These are phyloP conservation scores for Falco berigora DNA, from an alignment of 2,797 vertebrate species.

Conservation along the genomic window DNA sequence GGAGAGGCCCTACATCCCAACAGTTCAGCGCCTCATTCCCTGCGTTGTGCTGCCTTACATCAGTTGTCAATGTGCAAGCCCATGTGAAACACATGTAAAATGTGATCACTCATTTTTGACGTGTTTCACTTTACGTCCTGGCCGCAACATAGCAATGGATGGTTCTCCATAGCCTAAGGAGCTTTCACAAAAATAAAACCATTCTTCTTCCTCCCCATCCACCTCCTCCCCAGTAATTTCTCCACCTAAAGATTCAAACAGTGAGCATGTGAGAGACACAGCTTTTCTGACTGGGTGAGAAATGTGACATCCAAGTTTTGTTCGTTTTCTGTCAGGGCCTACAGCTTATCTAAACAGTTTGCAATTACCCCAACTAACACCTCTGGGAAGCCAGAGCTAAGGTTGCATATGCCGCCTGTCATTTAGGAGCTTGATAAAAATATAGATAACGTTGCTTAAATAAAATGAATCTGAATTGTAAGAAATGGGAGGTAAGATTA, in stretches of 20 bases:
- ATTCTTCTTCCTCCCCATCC: not conserved
- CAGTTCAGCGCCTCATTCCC: not conserved
- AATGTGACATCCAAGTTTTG: not conserved
- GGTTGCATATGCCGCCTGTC: not conserved
- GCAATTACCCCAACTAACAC: not conserved
- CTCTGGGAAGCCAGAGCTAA: constrained; percentile 19
- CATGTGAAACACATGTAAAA: not conserved
- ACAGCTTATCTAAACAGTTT: not conserved
- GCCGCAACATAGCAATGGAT: not conserved
- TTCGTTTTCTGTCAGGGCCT: not conserved
- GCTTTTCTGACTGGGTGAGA: not conserved
- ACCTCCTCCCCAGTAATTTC: not conserved
- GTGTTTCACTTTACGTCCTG: not conserved
- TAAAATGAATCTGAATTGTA: not conserved
- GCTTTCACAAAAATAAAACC: not conserved
- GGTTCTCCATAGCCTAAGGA: not conserved
- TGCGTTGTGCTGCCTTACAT: not conserved
- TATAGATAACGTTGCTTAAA: constrained; percentile 16
- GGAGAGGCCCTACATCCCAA: not conserved
- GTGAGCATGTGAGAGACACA: not conserved
- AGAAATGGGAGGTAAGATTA: constrained; percentile 45
- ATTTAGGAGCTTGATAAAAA: constrained; percentile 39
- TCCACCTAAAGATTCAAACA: not conserved
- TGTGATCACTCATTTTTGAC: not conserved
- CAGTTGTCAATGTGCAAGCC: not conserved